Conservation (phyloP, 2,888 invertebrate genomes). For the Pedicia rivosa region DNA sequence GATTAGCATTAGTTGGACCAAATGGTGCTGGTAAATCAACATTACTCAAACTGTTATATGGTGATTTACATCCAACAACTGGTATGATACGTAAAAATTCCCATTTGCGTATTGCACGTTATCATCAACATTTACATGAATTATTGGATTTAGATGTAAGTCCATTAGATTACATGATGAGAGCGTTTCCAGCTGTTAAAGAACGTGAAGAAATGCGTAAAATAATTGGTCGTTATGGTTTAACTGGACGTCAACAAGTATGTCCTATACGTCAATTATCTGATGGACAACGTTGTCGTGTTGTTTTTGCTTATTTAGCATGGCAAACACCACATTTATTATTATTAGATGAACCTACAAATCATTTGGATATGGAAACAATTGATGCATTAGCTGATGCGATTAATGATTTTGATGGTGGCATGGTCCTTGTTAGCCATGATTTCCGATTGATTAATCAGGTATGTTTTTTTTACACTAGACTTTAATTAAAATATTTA, state of each 20-base stretch:
- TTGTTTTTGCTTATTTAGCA: conserved; percentile 96
- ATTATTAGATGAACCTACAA: conserved; percentile 69
- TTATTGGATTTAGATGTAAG: conserved; percentile 85
- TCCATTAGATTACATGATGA: conserved; percentile 97
- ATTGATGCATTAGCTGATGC: conserved; percentile 97
- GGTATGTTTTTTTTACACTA: conserved; percentile 39
- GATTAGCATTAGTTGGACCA: conserved; percentile 88
- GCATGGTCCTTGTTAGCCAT: conserved; percentile 98
- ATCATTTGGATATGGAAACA: conserved; percentile 95
- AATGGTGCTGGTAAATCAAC: conserved; percentile 99
- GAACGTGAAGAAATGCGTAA: conserved; percentile 98
- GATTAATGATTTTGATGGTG: conserved; percentile 94
- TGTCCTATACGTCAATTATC: conserved; percentile 44
- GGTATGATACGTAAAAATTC: conserved; percentile 98
- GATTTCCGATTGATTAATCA: conserved; percentile 98
- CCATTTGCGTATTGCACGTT: conserved; percentile 91
- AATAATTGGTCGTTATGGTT: conserved; percentile 94
- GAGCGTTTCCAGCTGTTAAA: conserved; percentile 87
- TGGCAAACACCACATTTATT: conserved; percentile 94
- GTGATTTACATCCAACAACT: conserved; percentile 85
- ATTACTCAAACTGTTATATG: conserved; percentile 84
- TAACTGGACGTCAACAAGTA: conserved; percentile 92
- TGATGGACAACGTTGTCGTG: conserved; percentile 95
- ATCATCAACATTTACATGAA: conserved; percentile 98
- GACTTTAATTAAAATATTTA: not conserved